Base-by-base conservation (phyloP, 92 coral and sea anemone species). In the Epizoanthus stellaris region DNA sequence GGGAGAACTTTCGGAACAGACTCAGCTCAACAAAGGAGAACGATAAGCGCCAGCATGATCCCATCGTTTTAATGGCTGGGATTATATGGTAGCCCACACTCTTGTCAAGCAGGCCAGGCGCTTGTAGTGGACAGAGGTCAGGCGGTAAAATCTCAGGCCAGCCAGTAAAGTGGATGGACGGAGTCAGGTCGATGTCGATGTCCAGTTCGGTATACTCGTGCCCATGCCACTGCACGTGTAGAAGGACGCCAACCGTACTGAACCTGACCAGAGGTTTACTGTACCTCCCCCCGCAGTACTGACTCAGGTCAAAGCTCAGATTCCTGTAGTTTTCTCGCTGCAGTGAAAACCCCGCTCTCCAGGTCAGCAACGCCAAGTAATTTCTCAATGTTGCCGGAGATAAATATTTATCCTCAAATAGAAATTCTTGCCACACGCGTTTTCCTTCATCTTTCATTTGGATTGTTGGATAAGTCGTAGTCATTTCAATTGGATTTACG, bases 21-120 rank as follows among this genome's bases (percentile, higher is more conserved):
- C 40, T 60, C 36, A 82, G 67, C 25, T 88, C 91, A 5, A 54
- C 76, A 17, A 82, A 49, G 16, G 91, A 75, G 67, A 88, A 88
- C 17, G 91, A 88, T 14, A 77, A 62, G 5, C 91, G 76, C 88
- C 91, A 88, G 14, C 7, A 34, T 0, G 70, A 53, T 20, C 73
- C 40, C 4, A 13, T 3, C 84, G 61, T 30, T 63, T 61, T 19
- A 47, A 69, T 69, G 36, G 15, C 74, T 69, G 74, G 36, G 36
- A 69, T 69, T 69, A 47, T 47, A 11, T 69, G 74, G 19, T 69
- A 69, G 36, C 74, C 74, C 74, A 69, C 34, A 10, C 23, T 80
- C 62, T 11, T 65, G 59, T 80, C 85, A 56, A 64, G 43, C 14
- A 80, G 59, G 9, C 39, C 72, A 7, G 85, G 23, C 4, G 13